Evolutionary conservation across 2,888 invertebrate species (phyloP), one percentile per base, ranked within the genome.

Genomic region (Mythimna ferrago): DNA sequence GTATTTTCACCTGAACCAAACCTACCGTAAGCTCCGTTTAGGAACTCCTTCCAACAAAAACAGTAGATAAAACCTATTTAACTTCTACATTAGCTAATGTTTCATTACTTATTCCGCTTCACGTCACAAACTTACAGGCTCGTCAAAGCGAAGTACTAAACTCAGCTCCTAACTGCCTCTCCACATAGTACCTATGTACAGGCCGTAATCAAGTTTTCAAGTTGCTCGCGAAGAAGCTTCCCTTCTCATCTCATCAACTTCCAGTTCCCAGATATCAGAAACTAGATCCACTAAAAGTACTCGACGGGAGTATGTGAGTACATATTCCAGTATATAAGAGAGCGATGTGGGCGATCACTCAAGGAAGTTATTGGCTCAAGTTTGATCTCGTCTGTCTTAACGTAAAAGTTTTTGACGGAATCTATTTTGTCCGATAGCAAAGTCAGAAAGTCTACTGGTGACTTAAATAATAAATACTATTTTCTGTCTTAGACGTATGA

Each of bases 191-290:
- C 35, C 10, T 74, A 63, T 16, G 9, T 51, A 77, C 66, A 76
- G 64, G 19, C 54, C 35, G 41, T 81, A 78, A 75, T 76, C 80
- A 82, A 83, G 78, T 82, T 84, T 84, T 78, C 75, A 82, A 87
- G 83, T 82, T 82, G 71, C 73, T 62, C 58, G 32, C 73, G 75
- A 65, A 58, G 76, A 73, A 73, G 70, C 71, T 78, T 73, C 70
- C 44, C 67, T 73, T 66, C 61, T 41, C 68, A 58, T 70, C 68
- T 72, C 57, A 19, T 67, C 66, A 72, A 72, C 66, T 77, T 69
- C 61, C 74, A 81, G 78, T 85, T 81, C 61, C 63, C n/a, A 78
- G 76, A 82, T 83, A 81, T 85, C 78, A 77, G 78, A 80, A 87
- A 84, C 82, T 86, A 82, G 80, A 84, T 78, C 71, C 68, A n/a